phyloP scores from a whole-genome alignment of 2,888 invertebrate genomes.

The Leistus spinibarbis region DNA sequence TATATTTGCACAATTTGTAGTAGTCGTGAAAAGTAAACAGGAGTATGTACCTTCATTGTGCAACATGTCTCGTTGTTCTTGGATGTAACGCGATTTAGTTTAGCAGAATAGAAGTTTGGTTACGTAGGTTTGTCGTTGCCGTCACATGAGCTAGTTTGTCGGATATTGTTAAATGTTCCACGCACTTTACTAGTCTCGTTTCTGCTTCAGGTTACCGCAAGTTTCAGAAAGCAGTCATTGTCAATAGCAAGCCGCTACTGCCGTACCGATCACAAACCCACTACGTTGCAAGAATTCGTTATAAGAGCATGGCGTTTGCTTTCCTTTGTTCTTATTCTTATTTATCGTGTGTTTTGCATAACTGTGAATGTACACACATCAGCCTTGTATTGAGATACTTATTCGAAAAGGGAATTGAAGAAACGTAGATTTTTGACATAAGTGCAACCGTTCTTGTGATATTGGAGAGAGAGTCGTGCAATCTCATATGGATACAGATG shows the following conservation, averaged over 20 bases:
- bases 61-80: background rate
- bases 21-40: background rate
- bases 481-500: no score
- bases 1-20: background rate
- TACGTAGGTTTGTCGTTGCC: background rate
- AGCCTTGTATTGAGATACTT: background rate
- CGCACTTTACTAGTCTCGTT: background rate
- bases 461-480: no score
- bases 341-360: background rate
- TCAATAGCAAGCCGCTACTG: no score
- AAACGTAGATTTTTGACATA: no score
- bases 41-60: background rate
- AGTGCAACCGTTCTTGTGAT: no score
- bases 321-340: background rate
- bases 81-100: background rate
- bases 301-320: background rate
- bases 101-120: background rate
- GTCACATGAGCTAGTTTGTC: constrained; percentile 10
- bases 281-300: background rate
- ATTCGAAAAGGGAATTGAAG: background rate
- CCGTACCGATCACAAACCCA: no score
- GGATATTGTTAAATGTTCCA: constrained; percentile 12
- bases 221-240: background rate
- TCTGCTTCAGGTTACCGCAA: background rate
- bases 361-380: background rate